Evolutionary conservation across 2,888 invertebrate species (phyloP), one percentile per base, ranked within the genome.

Genomic region (Agonopterix alstromeriana): DNA sequence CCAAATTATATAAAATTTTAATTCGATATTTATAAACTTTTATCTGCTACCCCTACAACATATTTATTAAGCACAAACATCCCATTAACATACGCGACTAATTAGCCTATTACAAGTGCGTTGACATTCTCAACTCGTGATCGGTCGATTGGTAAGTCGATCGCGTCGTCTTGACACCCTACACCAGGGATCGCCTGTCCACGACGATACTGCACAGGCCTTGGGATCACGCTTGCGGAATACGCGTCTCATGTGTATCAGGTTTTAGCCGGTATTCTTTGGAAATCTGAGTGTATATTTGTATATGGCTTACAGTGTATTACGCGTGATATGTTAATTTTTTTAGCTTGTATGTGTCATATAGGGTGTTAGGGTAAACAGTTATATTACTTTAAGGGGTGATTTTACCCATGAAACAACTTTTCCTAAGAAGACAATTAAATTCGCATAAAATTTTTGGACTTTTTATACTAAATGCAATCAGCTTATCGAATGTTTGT

Each of bases 71-170:
- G 27, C 27, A 27, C 27, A 27, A 27, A 27, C 27, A 27, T 27
- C 27, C 27, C 1, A 27, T 27, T 27, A 27, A 27, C 27, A 27
- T 55, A 60, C 57, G 61, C 58, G 64, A 48, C 60, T 70, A 67
- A 70, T 71, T 73, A 70, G 61, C 58, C 59, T 57, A 56, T 51
- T 65, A 62, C 65, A 68, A 73, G 73, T 73, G 65, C 72, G 64
- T 72, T 72, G 73, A 72, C 74, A 77, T 76, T 73, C 69, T 65
- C 58, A 53, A 59, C 61, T 70, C 71, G 72, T 73, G 73, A 71
- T 71, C 67, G 63, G 65, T 67, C 70, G 82, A 82, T 84, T 83
- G 80, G 83, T 82, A 84, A 84, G 74, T 63, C 69, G 84, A 85
- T 80, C 77, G 62, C 65, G 60, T 65, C 62, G 68, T 66, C 67